Evolutionary conservation across 2,797 vertebrate species (phyloP), one percentile per base, ranked within the genome.

Genomic region (Pogoniulus pusillus): DNA sequence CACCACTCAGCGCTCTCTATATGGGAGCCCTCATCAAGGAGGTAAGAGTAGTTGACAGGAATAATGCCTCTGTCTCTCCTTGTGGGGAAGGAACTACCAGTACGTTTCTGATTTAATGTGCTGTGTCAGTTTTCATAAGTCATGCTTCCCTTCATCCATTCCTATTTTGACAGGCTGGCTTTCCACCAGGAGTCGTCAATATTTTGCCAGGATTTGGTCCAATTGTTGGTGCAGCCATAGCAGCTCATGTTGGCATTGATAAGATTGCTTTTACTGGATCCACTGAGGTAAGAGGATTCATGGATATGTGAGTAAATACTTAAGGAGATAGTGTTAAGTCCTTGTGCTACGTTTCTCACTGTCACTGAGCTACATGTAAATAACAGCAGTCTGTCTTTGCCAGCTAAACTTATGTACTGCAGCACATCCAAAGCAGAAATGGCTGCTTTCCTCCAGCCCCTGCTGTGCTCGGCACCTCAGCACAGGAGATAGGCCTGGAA

Each of bases 191-290:
- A 97, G 99, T 99, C 93, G 97, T 99, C 98, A 99, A 99, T 98
- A 99, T 99, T 98, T 98, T 99, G 97, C 99, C 99, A 95, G 99
- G 99, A 97, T 99, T 98, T 37, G 99, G 99, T 96, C 98, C 98
- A 96, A 98, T 98, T 26, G 98, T 98, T 82, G 99, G 99, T 95
- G 98, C 98, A 75, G 98, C 98, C 22, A 99, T 99, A 75, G 98
- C 98, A 81, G 99, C 98, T 57, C 99, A 99, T 69, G 96, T 98
- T 97, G 99, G 98, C 97, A 98, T 99, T 94, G 99, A 99, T 97
- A 99, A 99, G 98, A 98, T 99, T 95, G 99, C 99, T 22, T 99
- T 99, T 97, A 99, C 99, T 51, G 99, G 99, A 96, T 99, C 99
- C 75, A 99, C 98, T 13, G 97, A 99, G 99, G 99, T 99, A 98